Evolutionary conservation across 1,140 invertebrate genomes (phyloP).

Genomic region (Ceratina japonica): DNA sequence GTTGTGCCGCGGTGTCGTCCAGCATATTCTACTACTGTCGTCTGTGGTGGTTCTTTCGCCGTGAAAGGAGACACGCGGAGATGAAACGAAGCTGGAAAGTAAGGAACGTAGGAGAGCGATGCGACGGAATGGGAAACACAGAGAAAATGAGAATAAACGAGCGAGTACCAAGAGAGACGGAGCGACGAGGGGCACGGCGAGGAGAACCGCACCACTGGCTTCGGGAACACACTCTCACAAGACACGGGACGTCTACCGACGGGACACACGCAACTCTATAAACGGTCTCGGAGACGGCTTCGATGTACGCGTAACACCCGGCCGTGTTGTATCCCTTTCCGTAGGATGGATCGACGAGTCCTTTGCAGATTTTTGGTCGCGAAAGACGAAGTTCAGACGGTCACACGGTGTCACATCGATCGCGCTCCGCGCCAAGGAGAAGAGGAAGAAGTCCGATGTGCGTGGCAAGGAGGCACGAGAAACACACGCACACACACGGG

Average conservation of each 20-base stretch:
- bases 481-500: constrained; percentile 56
- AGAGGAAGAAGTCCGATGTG: constrained; percentile 60
- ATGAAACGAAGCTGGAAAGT: neutral
- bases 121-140: constrained; percentile 24
- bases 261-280: constrained; percentile 46
- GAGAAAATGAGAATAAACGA: constrained; percentile 37
- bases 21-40: constrained; percentile 51
- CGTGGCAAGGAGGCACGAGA: constrained; percentile 61
- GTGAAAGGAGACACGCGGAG: neutral
- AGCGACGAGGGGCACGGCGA: constrained; percentile 8
- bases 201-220: constrained; percentile 49
- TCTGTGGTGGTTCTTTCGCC: constrained; percentile 36
- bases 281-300: neutral
- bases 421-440: constrained; percentile 45
- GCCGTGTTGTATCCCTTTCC: too few species aligned
- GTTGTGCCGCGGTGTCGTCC: constrained; percentile 51
- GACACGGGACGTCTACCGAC: constrained; percentile 53
- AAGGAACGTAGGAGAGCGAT: constrained; percentile 17
- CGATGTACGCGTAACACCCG: too few species aligned
- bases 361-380: neutral
- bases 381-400: constrained; percentile 26
- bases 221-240: constrained; percentile 42
- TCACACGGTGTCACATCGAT: constrained; percentile 63
- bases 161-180: constrained; percentile 13
- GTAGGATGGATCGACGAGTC: neutral